Base-by-base conservation (phyloP, 2,888 invertebrate genomes). In the Mycalesis mineus region DNA sequence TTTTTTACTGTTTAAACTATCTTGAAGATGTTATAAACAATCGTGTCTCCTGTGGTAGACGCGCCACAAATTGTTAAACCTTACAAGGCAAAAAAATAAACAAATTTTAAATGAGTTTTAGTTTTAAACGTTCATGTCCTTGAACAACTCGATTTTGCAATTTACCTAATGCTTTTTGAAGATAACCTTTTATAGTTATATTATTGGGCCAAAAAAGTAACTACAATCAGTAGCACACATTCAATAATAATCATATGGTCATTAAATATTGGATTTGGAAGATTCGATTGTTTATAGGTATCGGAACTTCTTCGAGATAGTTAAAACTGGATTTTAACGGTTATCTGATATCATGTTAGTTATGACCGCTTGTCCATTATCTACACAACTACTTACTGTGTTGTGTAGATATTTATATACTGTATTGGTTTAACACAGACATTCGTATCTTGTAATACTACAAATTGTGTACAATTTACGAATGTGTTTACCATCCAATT, bases 251-350 rank as follows among this genome's bases (percentile, higher is more conserved):
- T 37, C 22, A 14, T 7, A 13, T 39, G 14, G 14, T 13, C 1
- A 14, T 9, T 45, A 5, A 8, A 31, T 2, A 29, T 28, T 45
- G 11, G 14, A 33, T 14, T 33, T 47, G 9, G 22, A 42, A n/a
- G 11, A 9, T 44, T 28, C 13, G 44, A 28, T 13, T 44, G 44
- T 28, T 7, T 33, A 6, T 2, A 47, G n/a, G n/a, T n/a, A n/a
- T 11, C 7, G 11, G 33, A 31, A 47, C 47, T 9, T 33, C 15
- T 47, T 47, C 47, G 31, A 31, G 11, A 47, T 15, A 15, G 45
- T 45, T 9, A 7, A 33, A 47, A 47, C 47, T 47, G 47, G 47
- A 33, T 47, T 11, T 47, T 11, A 31, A 31, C 11, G 47, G 47
- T 47, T 33, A 33, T 2, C 22, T 22, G 33, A 47, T 33, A 47